Percentiles rank a stretch among this genome's conserved stretches.
Evolutionary conservation across 2,888 invertebrate genomes (phyloP).

Genomic region (Stramonita haemastoma): DNA sequence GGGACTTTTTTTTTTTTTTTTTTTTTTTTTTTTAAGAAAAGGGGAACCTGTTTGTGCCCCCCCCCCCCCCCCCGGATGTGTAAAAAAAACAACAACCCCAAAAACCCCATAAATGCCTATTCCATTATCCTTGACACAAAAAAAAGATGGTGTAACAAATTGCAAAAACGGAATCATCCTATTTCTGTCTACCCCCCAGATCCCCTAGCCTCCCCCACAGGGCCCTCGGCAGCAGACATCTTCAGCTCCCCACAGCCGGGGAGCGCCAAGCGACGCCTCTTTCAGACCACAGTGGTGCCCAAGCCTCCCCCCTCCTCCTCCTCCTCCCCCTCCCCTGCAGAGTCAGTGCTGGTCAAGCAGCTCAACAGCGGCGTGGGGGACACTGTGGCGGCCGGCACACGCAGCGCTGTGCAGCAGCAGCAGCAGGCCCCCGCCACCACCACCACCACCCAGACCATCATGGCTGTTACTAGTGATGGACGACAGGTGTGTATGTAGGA

Average conservation of each 20-base stretch:
- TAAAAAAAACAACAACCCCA: too few species aligned
- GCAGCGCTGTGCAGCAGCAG: conserved; percentile 33
- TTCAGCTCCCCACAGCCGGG: conserved; percentile 75
- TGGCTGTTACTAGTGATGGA: conserved; percentile 72
- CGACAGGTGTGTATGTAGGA: conserved; percentile 60
- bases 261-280: conserved; percentile 76
- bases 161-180: too few species aligned
- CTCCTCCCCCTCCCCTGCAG: not conserved
- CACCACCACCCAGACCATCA: conserved; percentile 62
- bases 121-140: too few species aligned
- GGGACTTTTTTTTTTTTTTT: too few species aligned
- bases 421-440: conserved; percentile 12
- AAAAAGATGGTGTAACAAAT: too few species aligned
- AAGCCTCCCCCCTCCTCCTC: not conserved
- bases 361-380: conserved; percentile 44
- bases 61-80: too few species aligned
- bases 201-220: conserved; percentile 69
- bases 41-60: too few species aligned
- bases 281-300: conserved; percentile 50
- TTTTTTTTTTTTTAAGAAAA: too few species aligned
- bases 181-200: conserved; percentile 47
- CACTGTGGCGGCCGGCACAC: conserved; percentile 31
- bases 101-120: too few species aligned
- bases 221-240: conserved; percentile 70
- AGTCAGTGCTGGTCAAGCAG: conserved; percentile 44